Percentiles rank a stretch among this genome's conserved stretches.
Conservation (phyloP, 1,140 invertebrate species). For the Hyposmocoma kahamanoa region DNA sequence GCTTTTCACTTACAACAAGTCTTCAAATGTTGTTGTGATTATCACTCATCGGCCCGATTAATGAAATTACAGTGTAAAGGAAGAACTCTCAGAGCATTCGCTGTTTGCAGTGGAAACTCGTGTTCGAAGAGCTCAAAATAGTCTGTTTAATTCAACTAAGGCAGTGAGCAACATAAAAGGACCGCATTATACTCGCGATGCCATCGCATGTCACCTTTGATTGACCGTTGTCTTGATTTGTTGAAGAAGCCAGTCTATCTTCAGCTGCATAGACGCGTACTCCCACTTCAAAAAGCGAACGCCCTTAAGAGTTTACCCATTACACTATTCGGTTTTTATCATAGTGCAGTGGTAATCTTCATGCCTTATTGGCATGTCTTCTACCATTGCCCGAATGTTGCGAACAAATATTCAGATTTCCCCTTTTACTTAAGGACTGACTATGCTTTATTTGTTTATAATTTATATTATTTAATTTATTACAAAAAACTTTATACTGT, state of each 20-base stretch:
- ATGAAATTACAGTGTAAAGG: conserved; percentile 38
- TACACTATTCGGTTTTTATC: conserved; percentile 34
- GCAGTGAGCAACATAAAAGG: too few species aligned
- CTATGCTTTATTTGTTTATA: conserved; percentile 11
- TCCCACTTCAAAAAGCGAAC: too few species aligned
- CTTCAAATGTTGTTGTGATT: conserved; percentile 51
- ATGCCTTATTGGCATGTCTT: conserved; percentile 30
- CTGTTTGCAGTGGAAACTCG: too few species aligned
- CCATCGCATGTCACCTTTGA: too few species aligned
- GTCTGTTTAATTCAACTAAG: too few species aligned
- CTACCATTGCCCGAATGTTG: conserved; percentile 39
- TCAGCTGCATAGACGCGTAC: too few species aligned
- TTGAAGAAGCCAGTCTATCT: too few species aligned
- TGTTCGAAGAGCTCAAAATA: too few species aligned
- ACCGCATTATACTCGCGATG: too few species aligned
- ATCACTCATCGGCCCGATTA: conserved; percentile 20
- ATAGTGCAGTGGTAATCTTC: conserved; percentile 40
- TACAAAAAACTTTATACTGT: conserved; percentile 8
- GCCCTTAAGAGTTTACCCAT: conserved; percentile 53
- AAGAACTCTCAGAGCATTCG: conserved; percentile 49
- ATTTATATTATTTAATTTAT: conserved; percentile 6
- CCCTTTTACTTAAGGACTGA: conserved; percentile 35
- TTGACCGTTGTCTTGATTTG: too few species aligned
- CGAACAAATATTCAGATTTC: conserved; percentile 70
- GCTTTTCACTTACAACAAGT: too few species aligned